A percentile compares a stretch with the other conserved stretches of the same genome.
phyloP scores from a whole-genome alignment of 2,113 vertebrate species.

The Neoarius graeffei region DNA sequence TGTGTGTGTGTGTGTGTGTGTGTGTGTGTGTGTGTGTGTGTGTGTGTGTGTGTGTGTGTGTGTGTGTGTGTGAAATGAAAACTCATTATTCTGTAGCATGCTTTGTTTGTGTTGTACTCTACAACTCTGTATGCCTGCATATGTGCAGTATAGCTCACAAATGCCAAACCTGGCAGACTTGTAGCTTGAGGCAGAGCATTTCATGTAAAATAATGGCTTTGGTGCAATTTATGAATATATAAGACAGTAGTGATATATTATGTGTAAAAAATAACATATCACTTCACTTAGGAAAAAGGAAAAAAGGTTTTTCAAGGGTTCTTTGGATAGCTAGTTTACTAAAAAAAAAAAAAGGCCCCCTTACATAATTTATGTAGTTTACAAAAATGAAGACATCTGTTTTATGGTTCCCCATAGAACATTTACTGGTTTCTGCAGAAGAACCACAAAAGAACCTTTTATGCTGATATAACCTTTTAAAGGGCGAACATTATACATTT shows the following conservation, averaged over 20 bases:
- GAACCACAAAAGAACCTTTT: not conserved
- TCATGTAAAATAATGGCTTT: conserved; percentile 6
- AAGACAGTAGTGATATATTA: not conserved
- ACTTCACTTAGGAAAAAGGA: not conserved
- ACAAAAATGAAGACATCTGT: not conserved
- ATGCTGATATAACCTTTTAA: not conserved
- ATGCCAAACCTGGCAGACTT: not conserved
- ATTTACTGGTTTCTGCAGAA: not conserved
- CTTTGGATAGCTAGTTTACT: not conserved
- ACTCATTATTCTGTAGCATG: conserved; percentile 17
- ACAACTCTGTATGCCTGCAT: not conserved
- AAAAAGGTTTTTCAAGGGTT: not conserved
- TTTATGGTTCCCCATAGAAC: not conserved
- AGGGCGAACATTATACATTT: not conserved
- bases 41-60: not conserved
- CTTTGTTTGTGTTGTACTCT: not conserved
- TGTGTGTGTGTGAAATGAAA: conserved; percentile 10
- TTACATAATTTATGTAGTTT: not conserved
- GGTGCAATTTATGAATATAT: not conserved
- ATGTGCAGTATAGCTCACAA: not conserved
- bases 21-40: not conserved
- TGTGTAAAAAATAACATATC: not conserved
- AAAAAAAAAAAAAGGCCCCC: not conserved
- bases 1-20: no score
- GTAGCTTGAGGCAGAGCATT: conserved; percentile 23